These are phyloP conservation scores for Phymatocera aterrima DNA, from an alignment of 2,888 invertebrate species.

Conservation along the genomic window DNA sequence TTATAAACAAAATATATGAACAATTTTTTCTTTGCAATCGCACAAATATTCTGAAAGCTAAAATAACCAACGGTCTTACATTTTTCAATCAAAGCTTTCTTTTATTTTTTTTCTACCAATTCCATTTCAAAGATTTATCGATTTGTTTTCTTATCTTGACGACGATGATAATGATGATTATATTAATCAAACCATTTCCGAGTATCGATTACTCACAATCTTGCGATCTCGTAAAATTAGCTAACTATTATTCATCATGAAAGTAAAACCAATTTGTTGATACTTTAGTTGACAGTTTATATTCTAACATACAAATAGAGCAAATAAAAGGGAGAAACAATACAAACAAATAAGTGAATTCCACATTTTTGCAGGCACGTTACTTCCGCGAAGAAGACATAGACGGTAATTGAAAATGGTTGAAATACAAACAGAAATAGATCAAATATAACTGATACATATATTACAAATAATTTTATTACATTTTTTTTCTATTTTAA, in stretches of 20 bases:
- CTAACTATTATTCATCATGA: too few species aligned
- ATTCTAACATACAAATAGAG: neutral
- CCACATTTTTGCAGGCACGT: conserved; percentile 82
- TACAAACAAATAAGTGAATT: neutral
- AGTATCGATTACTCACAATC: too few species aligned
- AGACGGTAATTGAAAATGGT: conserved; percentile 82
- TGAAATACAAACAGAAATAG: neutral
- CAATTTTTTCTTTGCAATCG: neutral
- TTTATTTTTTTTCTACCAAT: too few species aligned
- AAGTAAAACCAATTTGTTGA: too few species aligned
- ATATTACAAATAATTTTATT: conserved; percentile 30
- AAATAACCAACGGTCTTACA: neutral
- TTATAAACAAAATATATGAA: neutral
- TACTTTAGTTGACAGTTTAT: too few species aligned
- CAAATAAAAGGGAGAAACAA: neutral
- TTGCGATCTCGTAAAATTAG: too few species aligned
- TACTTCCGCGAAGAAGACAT: conserved; percentile 97
- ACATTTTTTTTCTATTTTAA: conserved; percentile 26
- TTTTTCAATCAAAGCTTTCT: too few species aligned
- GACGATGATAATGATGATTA: too few species aligned
- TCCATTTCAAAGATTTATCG: too few species aligned
- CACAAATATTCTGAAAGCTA: neutral
- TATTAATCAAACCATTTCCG: too few species aligned
- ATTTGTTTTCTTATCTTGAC: too few species aligned
- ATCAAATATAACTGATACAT: neutral